phyloP scores from a whole-genome alignment of 2,797 vertebrate species.

The Pipistrellus kuhlii region DNA sequence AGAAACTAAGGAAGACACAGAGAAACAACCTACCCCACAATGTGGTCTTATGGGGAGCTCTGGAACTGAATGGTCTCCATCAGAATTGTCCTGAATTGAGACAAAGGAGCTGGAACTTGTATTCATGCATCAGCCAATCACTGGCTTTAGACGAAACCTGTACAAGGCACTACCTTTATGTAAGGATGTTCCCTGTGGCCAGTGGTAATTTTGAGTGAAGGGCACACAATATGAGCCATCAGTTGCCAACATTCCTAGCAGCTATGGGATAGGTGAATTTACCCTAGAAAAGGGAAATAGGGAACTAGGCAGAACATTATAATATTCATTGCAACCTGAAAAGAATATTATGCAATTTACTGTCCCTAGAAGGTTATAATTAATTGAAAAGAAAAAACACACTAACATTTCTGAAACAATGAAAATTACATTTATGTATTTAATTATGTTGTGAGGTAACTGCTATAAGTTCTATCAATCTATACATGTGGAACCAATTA shows the following conservation, averaged over 20 bases:
- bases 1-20: neutral
- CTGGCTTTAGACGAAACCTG: neutral
- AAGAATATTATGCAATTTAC: neutral
- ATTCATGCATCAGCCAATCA: neutral
- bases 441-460: constrained; percentile 23
- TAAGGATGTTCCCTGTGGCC: neutral
- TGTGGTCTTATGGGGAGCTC: neutral
- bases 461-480: neutral
- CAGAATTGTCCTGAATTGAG: neutral
- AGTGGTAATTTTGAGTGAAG: neutral
- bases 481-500: neutral
- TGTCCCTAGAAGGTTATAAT: neutral
- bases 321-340: neutral
- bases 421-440: neutral
- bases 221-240: neutral
- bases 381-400: neutral
- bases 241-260: neutral
- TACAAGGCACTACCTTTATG: neutral
- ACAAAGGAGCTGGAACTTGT: neutral
- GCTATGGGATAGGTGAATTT: neutral
- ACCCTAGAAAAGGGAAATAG: neutral
- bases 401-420: neutral
- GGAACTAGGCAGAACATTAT: neutral
- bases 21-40: neutral
- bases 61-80: neutral